Conservation (phyloP, 2,113 vertebrate species). For the Haemorhous mexicanus region DNA sequence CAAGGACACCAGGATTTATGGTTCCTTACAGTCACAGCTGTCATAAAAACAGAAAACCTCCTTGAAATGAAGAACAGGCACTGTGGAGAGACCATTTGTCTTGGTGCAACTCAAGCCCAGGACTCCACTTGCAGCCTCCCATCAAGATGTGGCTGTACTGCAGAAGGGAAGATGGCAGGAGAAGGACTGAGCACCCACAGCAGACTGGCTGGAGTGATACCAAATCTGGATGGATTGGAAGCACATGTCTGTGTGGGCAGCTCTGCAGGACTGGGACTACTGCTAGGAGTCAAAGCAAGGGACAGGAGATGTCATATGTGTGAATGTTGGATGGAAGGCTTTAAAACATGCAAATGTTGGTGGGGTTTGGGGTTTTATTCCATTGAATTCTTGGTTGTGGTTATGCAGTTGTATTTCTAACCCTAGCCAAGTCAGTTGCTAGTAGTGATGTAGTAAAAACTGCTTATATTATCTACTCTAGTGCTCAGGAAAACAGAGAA, state of each 20-base stretch:
- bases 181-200: not conserved
- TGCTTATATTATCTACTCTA: not conserved
- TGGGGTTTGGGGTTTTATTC: not conserved
- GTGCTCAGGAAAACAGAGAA: not conserved
- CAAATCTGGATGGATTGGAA: not conserved
- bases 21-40: not conserved
- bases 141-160: fast-evolving
- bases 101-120: not conserved
- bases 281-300: not conserved
- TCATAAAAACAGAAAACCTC: not conserved
- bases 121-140: not conserved
- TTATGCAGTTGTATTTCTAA: not conserved
- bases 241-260: not conserved
- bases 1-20: not conserved
- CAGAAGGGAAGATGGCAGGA: not conserved
- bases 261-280: not conserved
- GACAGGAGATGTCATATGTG: not conserved
- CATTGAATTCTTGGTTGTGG: not conserved
- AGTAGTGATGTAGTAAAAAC: not conserved
- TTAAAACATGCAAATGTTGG: not conserved
- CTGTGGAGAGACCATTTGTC: not conserved
- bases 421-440: not conserved
- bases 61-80: not conserved
- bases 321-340: not conserved
- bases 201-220: not conserved